Conservation (phyloP, 2,797 vertebrate genomes). For the Dromococcyx pavoninus region DNA sequence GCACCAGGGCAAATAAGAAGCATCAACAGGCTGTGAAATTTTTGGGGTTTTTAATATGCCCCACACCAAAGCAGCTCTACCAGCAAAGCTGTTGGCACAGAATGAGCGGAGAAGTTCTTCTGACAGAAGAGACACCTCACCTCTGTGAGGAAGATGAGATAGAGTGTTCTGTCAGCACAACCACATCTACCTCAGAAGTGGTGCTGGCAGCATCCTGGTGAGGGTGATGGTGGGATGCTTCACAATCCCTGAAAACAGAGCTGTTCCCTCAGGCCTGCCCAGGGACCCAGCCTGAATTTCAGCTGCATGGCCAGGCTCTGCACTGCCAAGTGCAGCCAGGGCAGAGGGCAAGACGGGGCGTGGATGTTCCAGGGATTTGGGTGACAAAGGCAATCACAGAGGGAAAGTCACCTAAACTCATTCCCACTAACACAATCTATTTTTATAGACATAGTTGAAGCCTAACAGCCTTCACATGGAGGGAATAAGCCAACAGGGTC, state of each 20-base stretch:
- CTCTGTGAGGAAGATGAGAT: neutral
- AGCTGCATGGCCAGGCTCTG: neutral
- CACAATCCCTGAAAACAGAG: too few relatives aligned
- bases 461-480: neutral
- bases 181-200: neutral
- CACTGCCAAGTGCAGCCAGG: neutral
- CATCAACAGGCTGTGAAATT: neutral
- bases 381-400: neutral
- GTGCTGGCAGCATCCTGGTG: neutral
- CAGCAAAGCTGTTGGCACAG: neutral
- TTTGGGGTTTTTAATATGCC: neutral
- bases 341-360: accelerated
- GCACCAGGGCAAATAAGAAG: neutral
- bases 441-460: neutral
- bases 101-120: neutral
- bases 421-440: neutral
- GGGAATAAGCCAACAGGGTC: neutral
- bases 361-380: accelerated
- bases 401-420: neutral
- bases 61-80: neutral
- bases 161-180: neutral
- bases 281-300: neutral
- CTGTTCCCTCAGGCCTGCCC: neutral
- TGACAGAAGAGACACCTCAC: neutral
- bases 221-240: too few relatives aligned